These are phyloP conservation scores for Yoshiicerus persimilis DNA, from an alignment of 1,140 invertebrate species.

Conservation along the genomic window DNA sequence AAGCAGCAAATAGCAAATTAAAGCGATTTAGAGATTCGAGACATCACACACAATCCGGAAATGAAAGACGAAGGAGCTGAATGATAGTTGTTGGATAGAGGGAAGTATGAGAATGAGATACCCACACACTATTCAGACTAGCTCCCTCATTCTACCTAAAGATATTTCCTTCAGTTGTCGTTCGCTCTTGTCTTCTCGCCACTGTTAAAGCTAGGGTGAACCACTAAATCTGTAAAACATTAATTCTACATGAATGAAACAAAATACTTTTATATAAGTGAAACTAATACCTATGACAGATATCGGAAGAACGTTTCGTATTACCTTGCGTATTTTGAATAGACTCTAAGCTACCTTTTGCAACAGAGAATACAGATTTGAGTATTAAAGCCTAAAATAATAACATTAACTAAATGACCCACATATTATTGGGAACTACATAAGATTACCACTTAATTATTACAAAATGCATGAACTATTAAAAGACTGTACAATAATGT, in stretches of 20 bases:
- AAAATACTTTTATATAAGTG: background rate
- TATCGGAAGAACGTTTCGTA: too few species aligned
- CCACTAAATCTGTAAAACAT: slow-evolving; percentile 16
- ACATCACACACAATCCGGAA: slow-evolving; percentile 31
- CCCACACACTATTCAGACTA: background rate
- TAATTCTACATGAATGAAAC: slow-evolving; percentile 32
- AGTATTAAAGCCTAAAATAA: too few species aligned
- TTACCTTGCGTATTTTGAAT: too few species aligned
- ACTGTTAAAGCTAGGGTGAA: background rate
- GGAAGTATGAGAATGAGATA: background rate
- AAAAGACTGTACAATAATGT: background rate
- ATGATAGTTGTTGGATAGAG: slow-evolving; percentile 23
- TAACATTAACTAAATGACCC: background rate
- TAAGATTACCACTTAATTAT: background rate
- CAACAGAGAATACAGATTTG: too few species aligned
- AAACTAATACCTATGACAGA: too few species aligned
- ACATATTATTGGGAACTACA: background rate
- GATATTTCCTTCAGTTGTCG: background rate
- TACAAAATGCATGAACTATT: background rate
- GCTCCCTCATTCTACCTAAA: background rate
- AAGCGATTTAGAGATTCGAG: slow-evolving; percentile 26
- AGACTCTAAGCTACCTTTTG: too few species aligned
- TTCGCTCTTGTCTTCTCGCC: background rate
- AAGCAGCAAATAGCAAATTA: slow-evolving; percentile 27
- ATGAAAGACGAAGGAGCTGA: slow-evolving; percentile 33